phyloP scores from a whole-genome alignment of 2,113 vertebrate genomes.

The Petaurus breviceps region DNA sequence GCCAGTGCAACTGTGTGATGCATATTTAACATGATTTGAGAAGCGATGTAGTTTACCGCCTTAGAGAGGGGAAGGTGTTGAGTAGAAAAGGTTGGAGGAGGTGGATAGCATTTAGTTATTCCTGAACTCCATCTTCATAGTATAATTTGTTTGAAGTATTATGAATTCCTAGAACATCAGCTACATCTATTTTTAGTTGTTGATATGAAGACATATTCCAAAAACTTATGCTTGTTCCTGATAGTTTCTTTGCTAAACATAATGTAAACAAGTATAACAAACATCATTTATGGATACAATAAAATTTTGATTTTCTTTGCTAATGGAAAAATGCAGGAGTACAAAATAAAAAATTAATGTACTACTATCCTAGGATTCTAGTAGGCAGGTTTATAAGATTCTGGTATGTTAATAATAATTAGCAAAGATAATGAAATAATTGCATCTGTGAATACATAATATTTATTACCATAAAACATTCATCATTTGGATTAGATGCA shows the following conservation, averaged over 20 bases:
- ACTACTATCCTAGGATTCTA: background rate
- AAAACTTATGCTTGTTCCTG: background rate
- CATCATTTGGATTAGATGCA: background rate
- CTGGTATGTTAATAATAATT: no score
- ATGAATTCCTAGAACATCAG: background rate
- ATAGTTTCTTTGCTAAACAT: background rate
- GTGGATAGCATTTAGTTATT: background rate
- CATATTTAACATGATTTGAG: background rate
- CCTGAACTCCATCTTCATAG: background rate
- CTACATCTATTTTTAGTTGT: background rate
- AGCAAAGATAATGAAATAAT: background rate
- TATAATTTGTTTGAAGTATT: background rate
- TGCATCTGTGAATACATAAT: background rate
- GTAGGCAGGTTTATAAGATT: background rate
- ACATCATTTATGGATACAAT: background rate
- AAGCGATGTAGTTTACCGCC: background rate
- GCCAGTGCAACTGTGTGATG: background rate
- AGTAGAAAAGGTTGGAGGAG: background rate
- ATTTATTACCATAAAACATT: background rate
- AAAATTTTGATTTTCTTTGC: background rate
- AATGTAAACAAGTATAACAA: background rate
- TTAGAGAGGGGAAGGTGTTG: background rate
- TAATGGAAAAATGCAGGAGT: background rate
- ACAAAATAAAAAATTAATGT: background rate
- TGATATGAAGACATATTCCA: background rate